phyloP scores from a whole-genome alignment of 2,113 vertebrate species.

The Fukomys damarensis region DNA sequence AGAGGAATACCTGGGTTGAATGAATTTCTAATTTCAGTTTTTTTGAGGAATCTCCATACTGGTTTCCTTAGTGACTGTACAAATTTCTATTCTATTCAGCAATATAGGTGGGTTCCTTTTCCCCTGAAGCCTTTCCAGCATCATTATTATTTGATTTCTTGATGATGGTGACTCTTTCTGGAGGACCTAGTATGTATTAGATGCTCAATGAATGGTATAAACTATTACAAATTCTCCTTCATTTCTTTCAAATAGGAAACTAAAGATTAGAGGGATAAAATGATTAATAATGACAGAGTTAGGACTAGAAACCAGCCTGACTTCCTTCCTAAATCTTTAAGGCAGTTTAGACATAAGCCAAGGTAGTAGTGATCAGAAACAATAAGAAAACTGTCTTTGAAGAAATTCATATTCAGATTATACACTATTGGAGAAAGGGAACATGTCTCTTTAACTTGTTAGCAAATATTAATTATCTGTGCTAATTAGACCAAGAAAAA shows the following conservation, averaged over 20 bases:
- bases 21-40: not conserved
- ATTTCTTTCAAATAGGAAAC: not conserved
- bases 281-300: not conserved
- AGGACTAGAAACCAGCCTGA: not conserved
- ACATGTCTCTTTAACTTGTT: not conserved
- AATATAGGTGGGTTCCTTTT: not conserved
- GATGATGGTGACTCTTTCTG: not conserved
- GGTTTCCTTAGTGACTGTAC: not conserved
- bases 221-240: not conserved
- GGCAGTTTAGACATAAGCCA: not conserved
- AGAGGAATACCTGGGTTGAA: not conserved
- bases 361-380: not conserved
- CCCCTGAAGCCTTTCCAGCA: not conserved
- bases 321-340: not conserved
- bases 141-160: not conserved
- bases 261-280: not conserved
- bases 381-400: conserved; percentile 5
- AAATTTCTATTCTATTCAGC: not conserved
- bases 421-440: not conserved
- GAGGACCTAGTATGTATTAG: not conserved
- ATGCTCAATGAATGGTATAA: not conserved
- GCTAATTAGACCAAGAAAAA: not conserved
- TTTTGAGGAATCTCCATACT: not conserved
- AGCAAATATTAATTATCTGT: conserved; percentile 33
- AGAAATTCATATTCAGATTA: conserved; percentile 28